phyloP scores from a whole-genome alignment of 2,113 vertebrate species.

The Polyodon spathula region DNA sequence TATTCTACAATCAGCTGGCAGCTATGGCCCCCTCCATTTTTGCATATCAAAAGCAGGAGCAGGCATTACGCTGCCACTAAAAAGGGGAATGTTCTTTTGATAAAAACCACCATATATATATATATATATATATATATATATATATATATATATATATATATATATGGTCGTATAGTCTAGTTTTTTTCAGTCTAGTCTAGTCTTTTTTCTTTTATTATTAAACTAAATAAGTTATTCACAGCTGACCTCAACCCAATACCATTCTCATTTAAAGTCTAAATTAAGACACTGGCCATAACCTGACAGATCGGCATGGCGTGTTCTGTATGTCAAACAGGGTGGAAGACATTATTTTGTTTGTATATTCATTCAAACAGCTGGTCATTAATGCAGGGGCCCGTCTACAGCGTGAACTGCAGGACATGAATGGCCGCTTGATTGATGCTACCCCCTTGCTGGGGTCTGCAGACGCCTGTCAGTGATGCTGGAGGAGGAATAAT shows the following conservation, averaged over 20 bases:
- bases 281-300: slow-evolving; percentile 48
- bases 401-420: slow-evolving; percentile 53
- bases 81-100: too few species aligned
- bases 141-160: too few species aligned
- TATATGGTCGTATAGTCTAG: too few species aligned
- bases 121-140: too few species aligned
- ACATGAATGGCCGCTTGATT: slow-evolving; percentile 65
- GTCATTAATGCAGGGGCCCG: slow-evolving; percentile 65
- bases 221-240: neutral
- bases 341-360: slow-evolving; percentile 61
- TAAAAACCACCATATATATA: too few species aligned
- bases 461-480: slow-evolving; percentile 57
- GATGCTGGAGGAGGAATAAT: slow-evolving; percentile 56
- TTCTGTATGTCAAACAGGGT: slow-evolving; percentile 52
- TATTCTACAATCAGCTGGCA: too few species aligned
- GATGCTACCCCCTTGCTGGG: slow-evolving; percentile 57
- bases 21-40: too few species aligned
- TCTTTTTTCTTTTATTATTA: too few species aligned
- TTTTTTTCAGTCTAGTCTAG: too few species aligned
- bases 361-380: slow-evolving; percentile 64
- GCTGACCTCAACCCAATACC: neutral
- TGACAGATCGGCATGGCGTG: slow-evolving; percentile 42
- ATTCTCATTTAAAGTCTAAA: slow-evolving; percentile 23
- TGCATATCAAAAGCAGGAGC: too few species aligned
- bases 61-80: too few species aligned